A percentile compares a stretch with the other conserved stretches of the same genome.
Conservation (phyloP, 2,797 vertebrate species). For the Monodelphis domestica region DNA sequence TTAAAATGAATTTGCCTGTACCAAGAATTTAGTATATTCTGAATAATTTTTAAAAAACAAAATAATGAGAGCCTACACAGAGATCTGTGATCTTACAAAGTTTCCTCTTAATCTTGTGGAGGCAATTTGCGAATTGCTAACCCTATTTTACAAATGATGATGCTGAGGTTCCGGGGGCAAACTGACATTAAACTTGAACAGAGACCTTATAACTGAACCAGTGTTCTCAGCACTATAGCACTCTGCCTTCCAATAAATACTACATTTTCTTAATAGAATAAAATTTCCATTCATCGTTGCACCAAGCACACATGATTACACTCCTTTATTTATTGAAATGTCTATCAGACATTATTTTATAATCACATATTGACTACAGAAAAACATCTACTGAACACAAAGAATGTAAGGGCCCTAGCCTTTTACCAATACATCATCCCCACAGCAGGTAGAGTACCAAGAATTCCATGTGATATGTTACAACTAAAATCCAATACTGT, state of each 20-base stretch:
- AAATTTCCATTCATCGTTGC: not conserved
- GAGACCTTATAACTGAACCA: not conserved
- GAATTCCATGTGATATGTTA: not conserved
- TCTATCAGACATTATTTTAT: not conserved
- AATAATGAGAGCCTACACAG: not conserved
- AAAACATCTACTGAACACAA: not conserved
- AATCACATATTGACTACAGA: not conserved
- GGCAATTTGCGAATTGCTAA: not conserved
- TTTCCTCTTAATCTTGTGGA: not conserved
- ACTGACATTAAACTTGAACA: not conserved
- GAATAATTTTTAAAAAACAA: not conserved
- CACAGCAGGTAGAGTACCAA: not conserved
- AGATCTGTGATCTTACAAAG: not conserved
- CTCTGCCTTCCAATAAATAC: not conserved
- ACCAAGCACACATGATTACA: not conserved
- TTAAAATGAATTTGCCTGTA: not conserved
- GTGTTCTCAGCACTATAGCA: not conserved
- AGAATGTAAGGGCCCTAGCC: not conserved
- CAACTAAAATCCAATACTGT: not conserved
- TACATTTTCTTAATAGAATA: not conserved
- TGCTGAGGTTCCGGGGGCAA: not conserved
- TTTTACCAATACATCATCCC: not conserved
- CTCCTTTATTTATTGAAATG: not conserved
- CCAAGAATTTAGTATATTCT: not conserved
- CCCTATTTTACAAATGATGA: not conserved